phyloP scores from a whole-genome alignment of 2,888 invertebrate species.

The Boloria euphrosyne region DNA sequence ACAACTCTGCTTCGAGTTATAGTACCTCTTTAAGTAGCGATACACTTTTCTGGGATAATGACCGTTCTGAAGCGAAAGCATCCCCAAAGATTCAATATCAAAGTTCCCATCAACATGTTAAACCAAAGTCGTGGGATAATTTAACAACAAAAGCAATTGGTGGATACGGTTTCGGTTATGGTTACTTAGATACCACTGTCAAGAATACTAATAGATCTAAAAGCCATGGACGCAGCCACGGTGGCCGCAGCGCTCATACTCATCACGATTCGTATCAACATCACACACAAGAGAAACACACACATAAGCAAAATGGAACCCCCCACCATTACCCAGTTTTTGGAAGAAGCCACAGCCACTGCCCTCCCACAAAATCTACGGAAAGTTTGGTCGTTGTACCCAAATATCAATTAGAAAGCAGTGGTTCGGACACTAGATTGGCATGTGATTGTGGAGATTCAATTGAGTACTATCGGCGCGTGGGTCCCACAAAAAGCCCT shows the following conservation, averaged over 20 bases:
- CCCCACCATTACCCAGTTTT: conserved; percentile 75
- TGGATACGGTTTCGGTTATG: conserved; percentile 93
- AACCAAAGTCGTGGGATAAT: conserved; percentile 96
- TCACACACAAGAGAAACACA: conserved; percentile 66
- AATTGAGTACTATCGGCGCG: conserved; percentile 67
- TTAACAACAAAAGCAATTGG: conserved; percentile 92
- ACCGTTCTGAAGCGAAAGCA: conserved; percentile 68
- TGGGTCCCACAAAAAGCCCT: conserved; percentile 60
- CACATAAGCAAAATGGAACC: conserved; percentile 71
- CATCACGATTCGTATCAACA: conserved; percentile 75
- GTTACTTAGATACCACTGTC: conserved; percentile 86
- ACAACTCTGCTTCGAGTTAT: conserved; percentile 90
- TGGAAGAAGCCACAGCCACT: conserved; percentile 77
- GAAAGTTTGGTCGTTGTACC: conserved; percentile 88
- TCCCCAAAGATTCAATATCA: conserved; percentile 78
- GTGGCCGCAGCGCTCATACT: conserved; percentile 82
- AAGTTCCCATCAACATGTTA: conserved; percentile 76
- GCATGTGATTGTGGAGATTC: conserved; percentile 87
- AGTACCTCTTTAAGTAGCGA: conserved; percentile 93
- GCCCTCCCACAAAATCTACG: conserved; percentile 89
- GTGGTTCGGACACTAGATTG: conserved; percentile 85
- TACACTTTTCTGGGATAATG: conserved; percentile 91
- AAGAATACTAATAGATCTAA: conserved; percentile 71
- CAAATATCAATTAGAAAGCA: conserved; percentile 83
- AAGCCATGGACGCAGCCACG: conserved; percentile 79